Evolutionary conservation across 2,888 invertebrate species (phyloP), one percentile per base, ranked within the genome.

Genomic region (Chrysodeixis includens): DNA sequence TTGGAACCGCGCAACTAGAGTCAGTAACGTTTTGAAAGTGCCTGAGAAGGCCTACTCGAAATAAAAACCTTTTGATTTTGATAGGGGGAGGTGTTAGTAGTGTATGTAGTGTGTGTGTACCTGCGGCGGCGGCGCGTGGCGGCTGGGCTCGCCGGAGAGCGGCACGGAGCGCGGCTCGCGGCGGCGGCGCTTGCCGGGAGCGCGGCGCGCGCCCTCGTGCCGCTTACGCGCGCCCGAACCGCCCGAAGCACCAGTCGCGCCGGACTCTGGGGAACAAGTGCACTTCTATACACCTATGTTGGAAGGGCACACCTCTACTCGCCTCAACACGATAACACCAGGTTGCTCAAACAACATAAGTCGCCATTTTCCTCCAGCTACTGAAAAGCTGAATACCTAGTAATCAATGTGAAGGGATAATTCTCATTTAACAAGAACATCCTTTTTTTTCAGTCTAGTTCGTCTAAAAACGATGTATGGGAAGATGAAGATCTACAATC

Each of bases 91-190:
- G 32, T 32, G 32, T 32, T 10, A 10, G 1, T 1, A 12, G 12
- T 35, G 35, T 35, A 3, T 32, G 32, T 32, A 18, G 46, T 2
- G 44, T 14, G 44, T 16, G 46, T 9, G 32, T 65, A 90, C 90
- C 85, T 90, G 90, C 1, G 87, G 86, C 30, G 86, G 84, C 1
- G 89, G 85, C 1, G 74, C 85, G 26, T 93, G 92, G 0, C 86
- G 74, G 71, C 94, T 93, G 9, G 92, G 87, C 56, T 93, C 91
- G 10, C 85, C 88, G 0, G 93, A 93, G 5, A 94, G 83, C 1
- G 94, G 94, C 57, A 89, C 93, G 6, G 94, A 94, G 44, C 91
- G 88, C 9, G 93, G 87, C 69, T 92, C 89, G 35, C 87, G 85
- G 9, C 93, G 88, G 1, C 90, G 83, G 0, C 92, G 87, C 78